phyloP scores from a whole-genome alignment of 2,113 vertebrate genomes.

The Glaucidium brasilianum region DNA sequence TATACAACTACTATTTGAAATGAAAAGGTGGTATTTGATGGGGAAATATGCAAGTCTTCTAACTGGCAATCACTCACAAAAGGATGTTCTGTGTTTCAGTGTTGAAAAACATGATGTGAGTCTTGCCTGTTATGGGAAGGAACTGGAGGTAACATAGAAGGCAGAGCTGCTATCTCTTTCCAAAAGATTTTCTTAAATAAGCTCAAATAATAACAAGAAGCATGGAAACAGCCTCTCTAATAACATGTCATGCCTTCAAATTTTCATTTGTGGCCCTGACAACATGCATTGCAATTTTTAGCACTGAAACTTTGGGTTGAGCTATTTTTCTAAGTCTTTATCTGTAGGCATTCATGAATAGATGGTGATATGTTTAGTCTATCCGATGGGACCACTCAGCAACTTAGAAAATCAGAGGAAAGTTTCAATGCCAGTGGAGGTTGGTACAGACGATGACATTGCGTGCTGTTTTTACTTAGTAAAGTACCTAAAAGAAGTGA shows the following conservation, averaged over 20 bases:
- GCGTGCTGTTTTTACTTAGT: rapidly evolving
- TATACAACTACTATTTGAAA: not conserved
- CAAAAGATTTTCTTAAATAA: not conserved
- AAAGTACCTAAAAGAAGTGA: not conserved
- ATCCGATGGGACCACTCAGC: not conserved
- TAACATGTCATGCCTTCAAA: not conserved
- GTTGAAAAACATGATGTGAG: no score
- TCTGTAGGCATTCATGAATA: not conserved
- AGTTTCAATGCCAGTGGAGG: not conserved
- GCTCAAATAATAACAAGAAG: not conserved
- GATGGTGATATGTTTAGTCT: not conserved
- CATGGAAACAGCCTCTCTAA: not conserved
- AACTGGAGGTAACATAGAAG: not conserved
- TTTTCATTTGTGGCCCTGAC: not conserved
- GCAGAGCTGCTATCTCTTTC: not conserved
- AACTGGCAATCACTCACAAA: not conserved
- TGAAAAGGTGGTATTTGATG: not conserved
- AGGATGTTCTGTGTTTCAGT: not conserved
- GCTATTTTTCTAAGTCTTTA: not conserved
- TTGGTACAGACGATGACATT: not conserved
- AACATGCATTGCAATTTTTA: not conserved
- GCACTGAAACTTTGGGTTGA: not conserved
- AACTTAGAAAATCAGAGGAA: not conserved
- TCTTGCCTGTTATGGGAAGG: not conserved
- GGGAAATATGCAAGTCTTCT: not conserved